phyloP scores from a whole-genome alignment of 92 coral and sea anemone species.

The Zoanthus gigantus region DNA sequence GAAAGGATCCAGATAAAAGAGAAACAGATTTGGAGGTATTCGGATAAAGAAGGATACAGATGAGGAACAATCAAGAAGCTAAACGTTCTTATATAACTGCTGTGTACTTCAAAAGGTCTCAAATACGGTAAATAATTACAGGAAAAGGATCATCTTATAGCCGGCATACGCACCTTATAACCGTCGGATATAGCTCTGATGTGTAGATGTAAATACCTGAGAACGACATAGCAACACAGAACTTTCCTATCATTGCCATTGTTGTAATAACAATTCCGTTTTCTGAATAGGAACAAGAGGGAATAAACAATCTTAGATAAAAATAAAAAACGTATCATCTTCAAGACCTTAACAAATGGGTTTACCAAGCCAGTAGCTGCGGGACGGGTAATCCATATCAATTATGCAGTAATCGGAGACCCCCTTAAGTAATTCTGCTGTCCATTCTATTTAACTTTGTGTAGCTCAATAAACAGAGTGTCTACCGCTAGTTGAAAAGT shows the following conservation, averaged over 20 bases:
- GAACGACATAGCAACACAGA: constrained; percentile 38
- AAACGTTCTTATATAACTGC: neutral
- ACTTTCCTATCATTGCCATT: constrained; percentile 42
- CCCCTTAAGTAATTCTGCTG: too few species aligned
- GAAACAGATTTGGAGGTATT: neutral
- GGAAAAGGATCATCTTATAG: neutral
- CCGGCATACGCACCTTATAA: constrained; percentile 4
- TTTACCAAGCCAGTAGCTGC: too few species aligned
- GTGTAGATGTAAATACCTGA: constrained; percentile 38
- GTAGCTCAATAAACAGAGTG: too few species aligned
- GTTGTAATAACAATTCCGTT: constrained; percentile 23
- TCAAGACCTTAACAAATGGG: neutral
- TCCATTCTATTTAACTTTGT: too few species aligned
- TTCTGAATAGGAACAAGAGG: neutral
- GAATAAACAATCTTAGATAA: neutral
- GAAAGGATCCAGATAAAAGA: neutral
- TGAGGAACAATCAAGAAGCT: neutral
- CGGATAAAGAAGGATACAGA: neutral
- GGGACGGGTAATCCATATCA: too few species aligned
- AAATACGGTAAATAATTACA: neutral
- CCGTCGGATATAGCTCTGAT: constrained; percentile 40
- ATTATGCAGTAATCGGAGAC: too few species aligned
- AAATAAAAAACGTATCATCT: neutral
- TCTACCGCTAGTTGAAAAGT: too few species aligned
- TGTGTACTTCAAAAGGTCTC: neutral